phyloP scores from a whole-genome alignment of 2,888 invertebrate genomes.

The Drosophila limbata region DNA sequence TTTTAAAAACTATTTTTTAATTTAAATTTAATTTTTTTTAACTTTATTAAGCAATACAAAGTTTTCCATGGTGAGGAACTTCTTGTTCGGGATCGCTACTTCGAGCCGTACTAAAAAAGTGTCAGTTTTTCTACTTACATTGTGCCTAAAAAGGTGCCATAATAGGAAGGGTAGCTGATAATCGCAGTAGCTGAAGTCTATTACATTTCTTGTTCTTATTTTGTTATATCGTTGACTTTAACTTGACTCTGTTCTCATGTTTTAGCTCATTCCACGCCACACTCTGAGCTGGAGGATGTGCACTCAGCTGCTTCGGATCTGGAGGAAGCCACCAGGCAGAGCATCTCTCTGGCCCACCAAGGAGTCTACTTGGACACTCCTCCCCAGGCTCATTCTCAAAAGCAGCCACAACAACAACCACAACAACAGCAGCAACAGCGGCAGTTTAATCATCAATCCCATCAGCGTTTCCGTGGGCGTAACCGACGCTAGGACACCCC shows the following conservation, averaged over 20 bases:
- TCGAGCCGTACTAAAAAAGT: too few relatives aligned
- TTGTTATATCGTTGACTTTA: too few relatives aligned
- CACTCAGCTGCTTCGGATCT: slow-evolving; percentile 34
- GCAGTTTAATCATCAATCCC: slow-evolving; percentile 56
- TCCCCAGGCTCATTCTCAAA: slow-evolving; percentile 16
- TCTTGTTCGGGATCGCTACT: too few relatives aligned
- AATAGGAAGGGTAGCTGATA: too few relatives aligned
- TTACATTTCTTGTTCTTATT: too few relatives aligned
- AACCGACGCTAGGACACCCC: slow-evolving; percentile 66
- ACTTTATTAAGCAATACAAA: too few relatives aligned
- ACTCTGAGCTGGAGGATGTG: slow-evolving; percentile 34
- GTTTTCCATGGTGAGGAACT: too few relatives aligned
- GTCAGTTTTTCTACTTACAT: too few relatives aligned
- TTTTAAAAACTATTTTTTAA: too few relatives aligned
- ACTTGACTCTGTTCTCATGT: background rate
- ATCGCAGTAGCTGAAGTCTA: too few relatives aligned
- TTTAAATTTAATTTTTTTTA: too few relatives aligned
- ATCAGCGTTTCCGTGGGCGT: slow-evolving; percentile 72
- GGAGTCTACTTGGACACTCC: slow-evolving; percentile 14
- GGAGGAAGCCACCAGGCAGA: slow-evolving; percentile 31
- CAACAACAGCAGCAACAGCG: slow-evolving; percentile 45
- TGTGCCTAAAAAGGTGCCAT: too few relatives aligned
- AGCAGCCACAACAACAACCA: slow-evolving; percentile 40
- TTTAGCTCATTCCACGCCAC: slow-evolving; percentile 68
- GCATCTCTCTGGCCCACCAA: slow-evolving; percentile 26